phyloP scores from a whole-genome alignment of 1,140 invertebrate species.

The Drosophila elegans region DNA sequence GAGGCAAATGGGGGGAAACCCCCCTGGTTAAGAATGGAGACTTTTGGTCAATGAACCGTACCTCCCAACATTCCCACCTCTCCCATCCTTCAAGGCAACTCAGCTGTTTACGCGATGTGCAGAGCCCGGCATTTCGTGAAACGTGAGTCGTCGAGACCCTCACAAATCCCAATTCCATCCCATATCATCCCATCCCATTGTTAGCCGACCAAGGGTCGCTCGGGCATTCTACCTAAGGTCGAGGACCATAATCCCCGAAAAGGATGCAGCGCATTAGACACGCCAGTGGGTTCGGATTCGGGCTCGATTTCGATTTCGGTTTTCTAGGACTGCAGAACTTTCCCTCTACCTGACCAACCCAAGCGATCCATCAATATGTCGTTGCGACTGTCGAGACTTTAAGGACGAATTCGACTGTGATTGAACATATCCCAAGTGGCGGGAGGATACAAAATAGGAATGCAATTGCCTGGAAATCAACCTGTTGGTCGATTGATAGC shows the following conservation, averaged over 20 bases:
- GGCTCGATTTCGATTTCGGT: conserved; percentile 27
- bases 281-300: conserved; percentile 36
- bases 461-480: conserved; percentile 55
- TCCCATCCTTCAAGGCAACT: conserved; percentile 41
- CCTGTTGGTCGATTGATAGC: conserved; percentile 39
- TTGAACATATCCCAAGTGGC: conserved; percentile 18
- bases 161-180: conserved; percentile 38
- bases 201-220: conserved; percentile 7
- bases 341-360: conserved; percentile 32
- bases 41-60: conserved; percentile 76
- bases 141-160: conserved; percentile 49
- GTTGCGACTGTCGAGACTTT: conserved; percentile 15
- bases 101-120: conserved; percentile 58
- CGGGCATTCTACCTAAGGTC: conserved; percentile 49
- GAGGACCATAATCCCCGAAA: conserved; percentile 64
- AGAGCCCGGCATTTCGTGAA: conserved; percentile 40
- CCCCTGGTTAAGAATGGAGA: conserved; percentile 53
- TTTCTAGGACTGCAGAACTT: conserved; percentile 25
- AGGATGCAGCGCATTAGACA: conserved; percentile 68
- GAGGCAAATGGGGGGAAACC: conserved; percentile 12
- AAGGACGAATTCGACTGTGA: conserved; percentile 39
- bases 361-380: conserved; percentile 64
- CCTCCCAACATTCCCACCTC: conserved; percentile 16
- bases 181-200: conserved; percentile 25
- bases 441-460: conserved; percentile 27